A percentile compares a stretch with the other conserved stretches of the same genome.
Conservation (phyloP, 2,888 invertebrate species). For the Cheilosia urbana region DNA sequence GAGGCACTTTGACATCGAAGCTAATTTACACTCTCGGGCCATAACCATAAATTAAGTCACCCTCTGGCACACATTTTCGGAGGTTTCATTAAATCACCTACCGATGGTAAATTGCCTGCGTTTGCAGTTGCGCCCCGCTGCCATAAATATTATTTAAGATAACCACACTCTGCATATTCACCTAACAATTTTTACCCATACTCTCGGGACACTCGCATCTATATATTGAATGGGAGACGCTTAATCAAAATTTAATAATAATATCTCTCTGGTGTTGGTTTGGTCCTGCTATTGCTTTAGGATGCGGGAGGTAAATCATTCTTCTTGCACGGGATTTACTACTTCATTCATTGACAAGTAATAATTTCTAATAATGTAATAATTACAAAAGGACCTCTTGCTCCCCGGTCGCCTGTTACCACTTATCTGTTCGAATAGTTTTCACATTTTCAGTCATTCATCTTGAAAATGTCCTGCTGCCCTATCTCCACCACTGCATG, state of each 20-base stretch:
- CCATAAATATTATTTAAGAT: slow-evolving; percentile 76
- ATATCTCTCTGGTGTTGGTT: slow-evolving; percentile 7
- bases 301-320: slow-evolving; percentile 65
- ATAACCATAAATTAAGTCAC: slow-evolving; percentile 71
- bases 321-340: slow-evolving; percentile 2
- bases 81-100: slow-evolving; percentile 73
- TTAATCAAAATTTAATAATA: slow-evolving; percentile 76
- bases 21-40: slow-evolving; percentile 67
- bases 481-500: slow-evolving; percentile 58
- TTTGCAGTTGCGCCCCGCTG: slow-evolving; percentile 69
- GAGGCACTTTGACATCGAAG: slow-evolving; percentile 67
- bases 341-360: slow-evolving; percentile 69
- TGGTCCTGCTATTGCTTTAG: slow-evolving; percentile 4
- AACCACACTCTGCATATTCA: slow-evolving; percentile 45
- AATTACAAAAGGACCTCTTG: slow-evolving; percentile 69
- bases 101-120: slow-evolving; percentile 64
- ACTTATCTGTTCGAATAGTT: slow-evolving; percentile 48
- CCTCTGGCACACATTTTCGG: slow-evolving; percentile 66
- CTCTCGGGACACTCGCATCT: neutral
- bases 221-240: slow-evolving; percentile 7
- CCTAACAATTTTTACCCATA: slow-evolving; percentile 35
- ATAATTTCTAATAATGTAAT: slow-evolving; percentile 74
- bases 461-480: slow-evolving; percentile 67
- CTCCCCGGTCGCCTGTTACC: slow-evolving; percentile 4
- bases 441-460: slow-evolving; percentile 61